Base-by-base conservation (phyloP, 2,113 vertebrate genomes). In the Theristicus caerulescens region DNA sequence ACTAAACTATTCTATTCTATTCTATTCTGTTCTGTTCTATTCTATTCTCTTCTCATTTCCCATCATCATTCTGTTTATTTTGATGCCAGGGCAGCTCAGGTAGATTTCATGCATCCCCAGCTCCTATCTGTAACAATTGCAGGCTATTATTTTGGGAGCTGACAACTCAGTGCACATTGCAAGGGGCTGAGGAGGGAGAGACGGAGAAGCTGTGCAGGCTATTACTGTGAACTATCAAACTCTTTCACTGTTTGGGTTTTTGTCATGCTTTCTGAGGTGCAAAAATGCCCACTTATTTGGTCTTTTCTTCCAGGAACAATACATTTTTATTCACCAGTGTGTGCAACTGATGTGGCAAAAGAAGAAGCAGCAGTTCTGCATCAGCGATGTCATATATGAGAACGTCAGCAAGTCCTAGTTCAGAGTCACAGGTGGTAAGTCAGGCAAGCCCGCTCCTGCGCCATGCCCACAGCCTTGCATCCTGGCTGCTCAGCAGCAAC, bases 271-370 rank as follows among this genome's bases (percentile, higher is more conserved):
- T 26, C 6, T 16, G 44, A 67, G 4, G 7, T 31, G 22, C 52
- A 95, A 86, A 80, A 40, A 26, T 21, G 6, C 14, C 5, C 10
- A 2, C 16, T 47, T 6, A 6, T 71, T 57, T 91, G 40, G 4
- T 79, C 18, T 92, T 89, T 61, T 54, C 82, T 88, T 54, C 8
- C 90, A 99, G 99, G 99, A 99, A 86, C 99, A 99, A 97, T 99
- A 99, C 70, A 99, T 99, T 80, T 99, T 99, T 96, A 99, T 99
- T 94, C 99, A 99, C 76, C 99, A 99, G 97, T 99, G 99, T 25
- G 99, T 99, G 87, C 98, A 99, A 62, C 93, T 99, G 81, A 99
- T 99, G 99, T 99, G 99, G 99, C 98, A 98, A 88, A 99, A 99
- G 98, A 99, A 99, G 97, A 99, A 99, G 95, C 98, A 99, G 96